Evolutionary conservation across 2,797 vertebrate genomes (phyloP).

Genomic region (Brachymystax lenok): DNA sequence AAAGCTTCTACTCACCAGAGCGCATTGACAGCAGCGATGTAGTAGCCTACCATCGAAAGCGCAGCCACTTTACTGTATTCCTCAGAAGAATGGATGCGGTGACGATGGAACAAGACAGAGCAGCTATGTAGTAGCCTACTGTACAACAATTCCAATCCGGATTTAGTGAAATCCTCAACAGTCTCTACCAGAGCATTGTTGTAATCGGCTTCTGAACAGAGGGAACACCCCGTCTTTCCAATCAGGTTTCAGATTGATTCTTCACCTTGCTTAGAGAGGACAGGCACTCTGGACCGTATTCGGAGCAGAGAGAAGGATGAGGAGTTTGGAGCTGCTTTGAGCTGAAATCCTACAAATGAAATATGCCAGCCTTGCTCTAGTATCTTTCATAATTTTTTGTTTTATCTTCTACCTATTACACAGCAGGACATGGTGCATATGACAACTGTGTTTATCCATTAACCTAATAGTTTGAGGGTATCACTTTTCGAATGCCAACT

Average conservation of each 20-base stretch:
- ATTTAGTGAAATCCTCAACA: constrained; percentile 27
- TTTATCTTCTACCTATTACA: neutral
- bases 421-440: neutral
- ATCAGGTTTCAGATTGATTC: constrained; percentile 3
- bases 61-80: neutral
- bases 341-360: neutral
- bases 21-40: neutral
- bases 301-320: neutral
- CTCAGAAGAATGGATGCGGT: neutral
- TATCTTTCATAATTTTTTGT: neutral
- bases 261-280: constrained; percentile 18
- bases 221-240: constrained; percentile 13
- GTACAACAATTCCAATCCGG: constrained; percentile 21
- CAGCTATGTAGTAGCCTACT: neutral
- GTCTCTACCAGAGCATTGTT: constrained; percentile 12
- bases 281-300: neutral
- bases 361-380: neutral
- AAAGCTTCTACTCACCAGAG: neutral
- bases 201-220: constrained; percentile 24
- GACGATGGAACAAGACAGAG: constrained; percentile 9
- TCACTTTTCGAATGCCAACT: constrained; percentile 1
- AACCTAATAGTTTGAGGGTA: neutral
- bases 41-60: neutral
- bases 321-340: constrained; percentile 3
- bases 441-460: neutral